phyloP scores from a whole-genome alignment of 2,113 vertebrate species.

The Ameiurus melas region DNA sequence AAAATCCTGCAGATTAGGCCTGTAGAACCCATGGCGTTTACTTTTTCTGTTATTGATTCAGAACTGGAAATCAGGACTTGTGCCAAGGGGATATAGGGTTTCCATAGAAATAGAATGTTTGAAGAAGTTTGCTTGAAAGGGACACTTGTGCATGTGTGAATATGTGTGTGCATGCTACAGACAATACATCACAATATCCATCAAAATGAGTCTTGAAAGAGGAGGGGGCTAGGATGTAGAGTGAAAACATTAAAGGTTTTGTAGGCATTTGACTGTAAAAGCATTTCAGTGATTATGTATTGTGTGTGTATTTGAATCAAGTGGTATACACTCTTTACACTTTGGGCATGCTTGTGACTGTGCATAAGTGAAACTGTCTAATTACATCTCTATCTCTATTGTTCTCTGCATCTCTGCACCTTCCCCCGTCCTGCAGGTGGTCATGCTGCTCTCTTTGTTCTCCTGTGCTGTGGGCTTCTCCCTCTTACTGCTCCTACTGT shows the following conservation, averaged over 20 bases:
- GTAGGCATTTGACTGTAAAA: background rate
- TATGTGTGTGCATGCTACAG: slow-evolving; percentile 26
- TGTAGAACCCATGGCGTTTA: slow-evolving; percentile 46
- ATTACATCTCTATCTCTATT: slow-evolving; percentile 20
- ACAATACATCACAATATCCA: slow-evolving; percentile 27
- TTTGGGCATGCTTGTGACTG: background rate
- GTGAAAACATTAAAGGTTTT: background rate
- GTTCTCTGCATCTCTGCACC: slow-evolving; percentile 14
- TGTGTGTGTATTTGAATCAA: background rate
- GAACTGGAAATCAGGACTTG: slow-evolving; percentile 45
- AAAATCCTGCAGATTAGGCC: slow-evolving; percentile 49
- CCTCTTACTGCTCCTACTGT: slow-evolving; percentile 69
- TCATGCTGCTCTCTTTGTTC: slow-evolving; percentile 57
- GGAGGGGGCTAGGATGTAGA: background rate
- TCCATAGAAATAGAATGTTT: slow-evolving; percentile 55
- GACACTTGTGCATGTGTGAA: slow-evolving; percentile 36
- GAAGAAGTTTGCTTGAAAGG: slow-evolving; percentile 46
- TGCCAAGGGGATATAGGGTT: slow-evolving; percentile 49
- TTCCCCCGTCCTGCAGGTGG: slow-evolving; percentile 47
- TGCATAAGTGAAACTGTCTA: slow-evolving; percentile 20
- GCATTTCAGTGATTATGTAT: background rate
- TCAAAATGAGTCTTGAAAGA: slow-evolving; percentile 30
- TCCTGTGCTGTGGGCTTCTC: slow-evolving; percentile 52
- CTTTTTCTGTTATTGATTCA: slow-evolving; percentile 42
- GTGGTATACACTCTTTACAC: background rate